Evolutionary conservation across 2,888 invertebrate genomes (phyloP), one percentile per base, ranked within the genome.

Genomic region (Listrodromus nycthemerus): DNA sequence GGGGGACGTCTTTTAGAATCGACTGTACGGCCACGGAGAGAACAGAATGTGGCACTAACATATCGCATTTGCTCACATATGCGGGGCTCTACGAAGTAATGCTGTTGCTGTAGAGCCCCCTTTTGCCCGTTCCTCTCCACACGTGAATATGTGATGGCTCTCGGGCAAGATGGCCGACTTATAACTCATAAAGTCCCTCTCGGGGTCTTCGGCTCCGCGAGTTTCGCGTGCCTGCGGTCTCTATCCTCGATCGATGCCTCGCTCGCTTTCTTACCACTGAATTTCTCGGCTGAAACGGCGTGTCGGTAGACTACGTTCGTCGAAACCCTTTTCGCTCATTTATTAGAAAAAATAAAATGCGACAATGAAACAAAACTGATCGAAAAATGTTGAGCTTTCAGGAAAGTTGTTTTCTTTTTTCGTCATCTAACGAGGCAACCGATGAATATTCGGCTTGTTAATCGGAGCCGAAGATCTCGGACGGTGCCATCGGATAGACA

Each of bases 81-180:
- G 90, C 88, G 91, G 41, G 41, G 48, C 65, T 58, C 82, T 70
- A 61, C 27, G 27, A 27, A 61, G 61, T 61, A 61, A 61, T 78
- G 65, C 65, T 70, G 55, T 73, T 65, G 41, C 27, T 61, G 61
- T 61, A 16, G 61, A 30, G 61, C 61, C 61, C 27, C 66, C 63
- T 52, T 75, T 76, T 77, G 76, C 77, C 71, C 71, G 77, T 67
- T 33, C 67, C 63, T 73, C 66, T 45, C 48, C 78, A 66, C 89
- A 89, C 88, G 91, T 91, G 91, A 91, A 92, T 92, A 91, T 90
- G 90, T 87, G 92, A 92, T 92, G 91, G 90, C 89, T 92, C 87
- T 87, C 85, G 74, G 71, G 89, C 92, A 93, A 93, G 90, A 93
- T 93, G 93, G 92, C 93, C 91, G 92, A 91, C 92, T 92, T 92